These are phyloP conservation scores for Scaptomyza flava DNA, from an alignment of 2,888 invertebrate species.

Conservation along the genomic window DNA sequence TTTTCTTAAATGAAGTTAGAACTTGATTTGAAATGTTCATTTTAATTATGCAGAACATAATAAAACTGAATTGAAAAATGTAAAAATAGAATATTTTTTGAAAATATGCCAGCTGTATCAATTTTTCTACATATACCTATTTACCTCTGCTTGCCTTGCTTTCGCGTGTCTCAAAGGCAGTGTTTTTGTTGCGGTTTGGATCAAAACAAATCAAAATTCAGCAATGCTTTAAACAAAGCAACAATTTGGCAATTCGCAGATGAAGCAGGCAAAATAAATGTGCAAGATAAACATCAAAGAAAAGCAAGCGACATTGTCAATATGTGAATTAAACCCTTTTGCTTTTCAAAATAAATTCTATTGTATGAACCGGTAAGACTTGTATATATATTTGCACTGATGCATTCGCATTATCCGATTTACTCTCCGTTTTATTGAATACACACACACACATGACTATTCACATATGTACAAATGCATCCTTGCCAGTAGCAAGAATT, in stretches of 20 bases:
- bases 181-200: slow-evolving; percentile 58
- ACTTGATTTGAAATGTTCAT: no score
- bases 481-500: slow-evolving; percentile 46
- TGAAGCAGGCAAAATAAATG: slow-evolving; percentile 24
- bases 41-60: no score
- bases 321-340: slow-evolving; percentile 71
- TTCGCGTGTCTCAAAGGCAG: not conserved
- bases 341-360: slow-evolving; percentile 40
- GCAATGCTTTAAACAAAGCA: slow-evolving; percentile 45
- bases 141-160: not conserved
- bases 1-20: no score
- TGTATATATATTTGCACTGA: slow-evolving; percentile 45
- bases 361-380: slow-evolving; percentile 51
- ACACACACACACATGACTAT: slow-evolving; percentile 1
- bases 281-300: slow-evolving; percentile 35
- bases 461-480: slow-evolving; percentile 2
- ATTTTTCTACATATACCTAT: no score
- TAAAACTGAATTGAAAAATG: no score
- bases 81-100: no score
- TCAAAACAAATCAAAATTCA: slow-evolving; percentile 55
- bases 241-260: slow-evolving; percentile 20
- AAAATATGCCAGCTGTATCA: no score
- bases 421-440: slow-evolving; percentile 33
- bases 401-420: slow-evolving; percentile 75
- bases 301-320: slow-evolving; percentile 29